Evolutionary conservation across 2,888 invertebrate species (phyloP).

Genomic region (Pasiphila rectangulata): DNA sequence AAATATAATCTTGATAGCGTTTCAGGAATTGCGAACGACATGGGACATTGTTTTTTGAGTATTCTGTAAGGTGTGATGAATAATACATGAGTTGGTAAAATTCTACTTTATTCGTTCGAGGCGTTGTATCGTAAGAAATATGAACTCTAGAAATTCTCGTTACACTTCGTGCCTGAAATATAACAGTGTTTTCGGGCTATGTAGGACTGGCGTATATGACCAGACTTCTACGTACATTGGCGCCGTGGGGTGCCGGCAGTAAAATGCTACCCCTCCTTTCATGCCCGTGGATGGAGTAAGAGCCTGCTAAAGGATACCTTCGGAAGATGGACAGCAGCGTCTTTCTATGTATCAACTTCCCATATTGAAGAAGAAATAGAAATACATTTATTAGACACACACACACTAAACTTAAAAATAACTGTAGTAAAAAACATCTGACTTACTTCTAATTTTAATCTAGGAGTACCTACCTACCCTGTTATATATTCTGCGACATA

Average conservation of each 20-base stretch:
- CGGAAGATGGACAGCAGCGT: too few species aligned
- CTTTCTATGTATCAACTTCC: too few species aligned
- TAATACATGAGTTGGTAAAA: constrained; percentile 41
- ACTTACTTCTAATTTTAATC: too few species aligned
- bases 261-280: too few species aligned
- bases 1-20: background rate
- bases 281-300: too few species aligned
- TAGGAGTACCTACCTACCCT: too few species aligned
- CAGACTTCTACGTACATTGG: background rate
- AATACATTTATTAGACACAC: too few species aligned
- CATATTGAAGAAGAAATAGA: background rate
- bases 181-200: background rate
- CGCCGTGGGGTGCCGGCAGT: background rate
- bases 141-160: constrained; percentile 11
- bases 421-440: too few species aligned
- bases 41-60: constrained; percentile 38
- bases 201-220: background rate
- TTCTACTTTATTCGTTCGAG: constrained; percentile 22
- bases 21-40: constrained; percentile 35
- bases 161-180: constrained; percentile 27
- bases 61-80: constrained; percentile 34
- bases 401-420: too few species aligned
- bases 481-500: too few species aligned
- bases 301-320: too few species aligned
- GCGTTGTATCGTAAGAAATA: constrained; percentile 22